Conservation (phyloP, 2,797 vertebrate species). For the Garrulus glandarius region DNA sequence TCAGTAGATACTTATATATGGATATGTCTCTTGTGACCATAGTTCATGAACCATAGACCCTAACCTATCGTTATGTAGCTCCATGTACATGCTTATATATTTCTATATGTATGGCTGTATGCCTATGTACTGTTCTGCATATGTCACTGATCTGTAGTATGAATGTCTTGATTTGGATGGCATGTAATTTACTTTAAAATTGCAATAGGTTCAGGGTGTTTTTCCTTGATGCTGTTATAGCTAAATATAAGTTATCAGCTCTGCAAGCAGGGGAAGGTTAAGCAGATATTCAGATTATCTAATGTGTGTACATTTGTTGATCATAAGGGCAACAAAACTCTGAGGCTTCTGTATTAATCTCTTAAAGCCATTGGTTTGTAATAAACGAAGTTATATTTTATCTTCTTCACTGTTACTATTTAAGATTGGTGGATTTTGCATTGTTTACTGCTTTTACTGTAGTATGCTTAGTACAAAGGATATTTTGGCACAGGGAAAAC, state of each 20-base stretch:
- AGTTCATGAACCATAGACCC: neutral
- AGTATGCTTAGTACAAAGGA: neutral
- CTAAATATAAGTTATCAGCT: neutral
- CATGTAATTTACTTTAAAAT: neutral
- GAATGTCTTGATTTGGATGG: neutral
- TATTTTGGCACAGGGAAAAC: neutral
- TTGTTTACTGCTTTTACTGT: neutral
- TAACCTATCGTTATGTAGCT: neutral
- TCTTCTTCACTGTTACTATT: neutral
- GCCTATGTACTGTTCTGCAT: neutral
- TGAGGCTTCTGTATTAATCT: neutral
- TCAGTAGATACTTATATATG: neutral
- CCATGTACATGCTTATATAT: fast-evolving
- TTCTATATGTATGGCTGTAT: neutral
- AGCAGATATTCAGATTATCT: neutral
- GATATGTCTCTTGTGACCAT: neutral
- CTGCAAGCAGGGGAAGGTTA: neutral
- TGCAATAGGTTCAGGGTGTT: neutral
- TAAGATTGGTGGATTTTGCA: neutral
- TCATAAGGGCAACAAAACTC: neutral
- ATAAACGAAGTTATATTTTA: neutral
- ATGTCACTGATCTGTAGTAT: neutral
- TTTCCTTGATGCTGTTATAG: neutral
- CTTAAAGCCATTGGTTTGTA: neutral
- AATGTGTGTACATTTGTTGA: neutral